Percentiles rank a stretch among this genome's conserved stretches.
phyloP scores from a whole-genome alignment of 2,797 vertebrate genomes.

The Saguinus oedipus region DNA sequence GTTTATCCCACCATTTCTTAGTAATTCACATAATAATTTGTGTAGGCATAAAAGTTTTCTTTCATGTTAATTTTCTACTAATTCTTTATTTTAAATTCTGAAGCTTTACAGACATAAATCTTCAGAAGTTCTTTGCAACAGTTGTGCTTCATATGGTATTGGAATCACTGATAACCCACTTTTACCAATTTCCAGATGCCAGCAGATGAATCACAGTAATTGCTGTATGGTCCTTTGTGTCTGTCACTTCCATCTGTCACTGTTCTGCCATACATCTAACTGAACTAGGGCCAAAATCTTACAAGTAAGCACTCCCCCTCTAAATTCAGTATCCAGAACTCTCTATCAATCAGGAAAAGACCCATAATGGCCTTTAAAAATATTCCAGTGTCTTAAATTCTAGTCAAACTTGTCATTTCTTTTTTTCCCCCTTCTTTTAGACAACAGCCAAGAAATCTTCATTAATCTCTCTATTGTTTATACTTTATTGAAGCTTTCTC shows the following conservation, averaged over 20 bases:
- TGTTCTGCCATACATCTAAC: not conserved
- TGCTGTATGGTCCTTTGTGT: not conserved
- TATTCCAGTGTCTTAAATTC: not conserved
- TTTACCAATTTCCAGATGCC: not conserved
- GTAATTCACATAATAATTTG: not conserved
- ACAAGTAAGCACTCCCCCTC: not conserved
- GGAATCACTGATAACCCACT: not conserved
- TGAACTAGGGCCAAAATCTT: not conserved
- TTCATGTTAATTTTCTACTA: constrained; percentile 22
- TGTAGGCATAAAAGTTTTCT: not conserved
- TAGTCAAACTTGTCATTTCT: not conserved
- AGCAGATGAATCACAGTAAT: not conserved
- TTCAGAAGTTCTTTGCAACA: constrained; percentile 41
- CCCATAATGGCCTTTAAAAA: not conserved
- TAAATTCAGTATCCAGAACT: not conserved
- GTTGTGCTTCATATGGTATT: constrained; percentile 33
- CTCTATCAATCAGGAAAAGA: not conserved
- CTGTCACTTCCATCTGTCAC: not conserved
- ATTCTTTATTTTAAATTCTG: constrained; percentile 45
- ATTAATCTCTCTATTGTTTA: not conserved
- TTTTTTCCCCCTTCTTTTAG: not conserved
- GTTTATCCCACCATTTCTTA: not conserved
- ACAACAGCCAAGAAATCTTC: not conserved
- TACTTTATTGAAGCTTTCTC: not conserved
- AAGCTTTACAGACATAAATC: constrained; percentile 8